Conservation (phyloP, 2,113 vertebrate genomes). For the Chlorodrepanis virens region DNA sequence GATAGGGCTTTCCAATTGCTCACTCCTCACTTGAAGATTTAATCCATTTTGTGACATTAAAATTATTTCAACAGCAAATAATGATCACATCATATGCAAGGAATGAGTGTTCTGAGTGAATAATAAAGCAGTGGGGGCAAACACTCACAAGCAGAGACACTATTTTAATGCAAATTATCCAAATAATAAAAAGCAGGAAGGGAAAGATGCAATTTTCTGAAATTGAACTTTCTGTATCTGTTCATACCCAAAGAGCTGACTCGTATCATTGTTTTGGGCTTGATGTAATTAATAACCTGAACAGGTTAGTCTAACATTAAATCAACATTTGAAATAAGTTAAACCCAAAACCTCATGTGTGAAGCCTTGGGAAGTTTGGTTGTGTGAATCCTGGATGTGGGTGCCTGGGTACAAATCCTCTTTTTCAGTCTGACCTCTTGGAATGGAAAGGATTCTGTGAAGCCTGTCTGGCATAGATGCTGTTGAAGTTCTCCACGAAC, state of each 20-base stretch:
- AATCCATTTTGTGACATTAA: conserved; percentile 27
- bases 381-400: background rate
- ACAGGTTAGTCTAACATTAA: background rate
- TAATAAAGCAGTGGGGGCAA: background rate
- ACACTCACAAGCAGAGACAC: background rate
- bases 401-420: background rate
- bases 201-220: background rate
- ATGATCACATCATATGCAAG: background rate
- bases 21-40: conserved; percentile 4
- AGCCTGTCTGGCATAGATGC: background rate
- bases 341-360: background rate
- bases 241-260: background rate
- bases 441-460: background rate
- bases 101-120: background rate
- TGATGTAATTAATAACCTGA: background rate
- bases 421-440: background rate
- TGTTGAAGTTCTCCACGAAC: background rate
- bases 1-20: conserved; percentile 30
- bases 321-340: background rate
- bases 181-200: background rate
- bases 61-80: background rate
- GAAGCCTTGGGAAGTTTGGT: background rate
- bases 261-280: fast-evolving
- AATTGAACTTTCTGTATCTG: background rate
- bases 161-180: background rate